Evolutionary conservation across 1,140 invertebrate species (phyloP).

Genomic region (Pseudomyrmex concolor): DNA sequence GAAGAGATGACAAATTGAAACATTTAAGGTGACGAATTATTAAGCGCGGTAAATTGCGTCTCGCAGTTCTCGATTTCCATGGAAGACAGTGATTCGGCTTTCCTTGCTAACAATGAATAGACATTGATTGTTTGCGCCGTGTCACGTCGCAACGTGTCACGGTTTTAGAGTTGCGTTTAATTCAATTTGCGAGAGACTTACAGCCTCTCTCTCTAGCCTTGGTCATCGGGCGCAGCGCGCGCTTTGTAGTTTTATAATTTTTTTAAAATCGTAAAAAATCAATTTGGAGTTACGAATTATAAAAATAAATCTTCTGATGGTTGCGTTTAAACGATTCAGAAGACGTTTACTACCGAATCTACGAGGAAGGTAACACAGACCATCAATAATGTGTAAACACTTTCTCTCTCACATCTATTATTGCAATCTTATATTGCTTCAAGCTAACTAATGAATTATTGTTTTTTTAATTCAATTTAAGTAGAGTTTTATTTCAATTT

Average conservation of each 20-base stretch:
- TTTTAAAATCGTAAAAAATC: too few species aligned
- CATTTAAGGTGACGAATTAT: slow-evolving; percentile 14
- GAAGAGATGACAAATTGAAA: not conserved
- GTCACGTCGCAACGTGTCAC: slow-evolving; percentile 67
- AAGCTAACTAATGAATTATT: too few species aligned
- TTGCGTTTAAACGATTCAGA: slow-evolving; percentile 19
- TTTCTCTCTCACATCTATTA: too few species aligned
- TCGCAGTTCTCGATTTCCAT: slow-evolving; percentile 53
- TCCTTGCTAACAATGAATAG: slow-evolving; percentile 63
- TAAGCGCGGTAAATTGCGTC: slow-evolving; percentile 21
- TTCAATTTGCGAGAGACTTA: slow-evolving; percentile 75
- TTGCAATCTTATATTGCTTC: too few species aligned
- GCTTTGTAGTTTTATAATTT: too few species aligned
- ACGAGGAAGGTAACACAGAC: slow-evolving; percentile 8
- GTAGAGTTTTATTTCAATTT: not conserved
- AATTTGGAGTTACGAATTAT: slow-evolving; percentile 25
- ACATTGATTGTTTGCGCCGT: slow-evolving; percentile 70
- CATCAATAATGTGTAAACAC: too few species aligned
- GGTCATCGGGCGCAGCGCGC: slow-evolving; percentile 67
- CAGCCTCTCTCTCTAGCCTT: slow-evolving; percentile 67
- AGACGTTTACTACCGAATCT: slow-evolving; percentile 27
- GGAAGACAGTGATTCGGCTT: slow-evolving; percentile 51
- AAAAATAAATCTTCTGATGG: slow-evolving; percentile 28
- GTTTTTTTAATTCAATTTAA: not conserved
- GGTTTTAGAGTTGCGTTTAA: slow-evolving; percentile 72